A percentile compares a stretch with the other conserved stretches of the same genome.
Conservation (phyloP, 2,113 vertebrate species). For the Struthio camelus region DNA sequence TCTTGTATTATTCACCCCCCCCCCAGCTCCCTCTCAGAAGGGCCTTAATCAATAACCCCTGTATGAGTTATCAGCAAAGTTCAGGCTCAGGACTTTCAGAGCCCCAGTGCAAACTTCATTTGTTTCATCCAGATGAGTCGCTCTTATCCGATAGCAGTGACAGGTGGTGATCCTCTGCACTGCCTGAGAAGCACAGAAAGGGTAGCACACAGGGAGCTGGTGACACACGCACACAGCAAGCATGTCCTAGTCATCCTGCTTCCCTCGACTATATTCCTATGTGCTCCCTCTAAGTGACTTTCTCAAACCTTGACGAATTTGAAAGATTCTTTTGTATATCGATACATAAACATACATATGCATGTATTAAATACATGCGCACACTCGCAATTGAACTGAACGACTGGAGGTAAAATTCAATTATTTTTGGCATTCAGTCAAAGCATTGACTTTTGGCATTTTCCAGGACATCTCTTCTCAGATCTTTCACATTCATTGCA, state of each 20-base stretch:
- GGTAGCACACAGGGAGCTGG: too few species aligned
- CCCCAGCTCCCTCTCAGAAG: not conserved
- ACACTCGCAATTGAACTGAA: slow-evolving; percentile 41
- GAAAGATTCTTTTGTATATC: not conserved
- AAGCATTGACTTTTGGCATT: slow-evolving; percentile 48
- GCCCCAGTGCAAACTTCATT: not conserved
- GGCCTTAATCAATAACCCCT: not conserved
- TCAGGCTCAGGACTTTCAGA: not conserved
- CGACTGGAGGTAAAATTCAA: slow-evolving; percentile 38
- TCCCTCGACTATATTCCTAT: not conserved
- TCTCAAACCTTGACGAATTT: not conserved
- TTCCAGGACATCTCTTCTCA: slow-evolving; percentile 30
- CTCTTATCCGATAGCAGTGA: not conserved
- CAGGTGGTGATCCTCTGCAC: too few species aligned
- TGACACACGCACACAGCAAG: not conserved
- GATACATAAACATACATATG: not conserved
- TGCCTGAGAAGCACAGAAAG: not conserved
- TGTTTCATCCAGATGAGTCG: not conserved
- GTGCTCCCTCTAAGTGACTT: not conserved
- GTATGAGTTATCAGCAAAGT: not conserved
- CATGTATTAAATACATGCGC: not conserved
- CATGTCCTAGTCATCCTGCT: not conserved
- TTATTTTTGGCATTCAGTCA: slow-evolving; percentile 54
- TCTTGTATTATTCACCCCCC: not conserved
- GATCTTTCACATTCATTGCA: slow-evolving; percentile 19